Base-by-base conservation (phyloP, 2,888 invertebrate genomes). In the Brachylomia viminalis region DNA sequence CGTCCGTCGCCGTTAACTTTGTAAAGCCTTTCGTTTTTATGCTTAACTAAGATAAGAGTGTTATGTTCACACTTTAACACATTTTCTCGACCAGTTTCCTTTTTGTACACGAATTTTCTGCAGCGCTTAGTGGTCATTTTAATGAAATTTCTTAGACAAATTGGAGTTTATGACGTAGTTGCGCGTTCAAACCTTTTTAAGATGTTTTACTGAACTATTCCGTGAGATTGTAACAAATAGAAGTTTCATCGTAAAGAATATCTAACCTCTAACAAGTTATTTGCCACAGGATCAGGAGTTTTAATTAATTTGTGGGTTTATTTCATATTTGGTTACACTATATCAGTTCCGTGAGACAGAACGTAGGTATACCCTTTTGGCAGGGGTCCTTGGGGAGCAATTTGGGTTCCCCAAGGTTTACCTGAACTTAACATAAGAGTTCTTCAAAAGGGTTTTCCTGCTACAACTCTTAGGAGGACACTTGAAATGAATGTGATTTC, bases 1-100 rank as follows among this genome's bases (percentile, higher is more conserved):
- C 83, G 75, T 67, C 56, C 56, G 75, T 20, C 58, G 56, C 68
- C 56, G 62, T 75, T 64, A 72, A 84, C 66, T 87, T 88, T 82
- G 73, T 75, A 80, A 87, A 87, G 78, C 81, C 80, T 87, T 85
- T 83, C 80, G 74, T 85, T 88, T 84, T 83, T 70, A 81, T 79
- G 65, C 65, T 77, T 75, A 77, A 83, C 77, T 81, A 64, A 88
- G 84, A 86, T 87, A 87, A 84, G 81, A 77, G 68, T 54, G 52
- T 68, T 72, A 68, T 70, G 77, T 79, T 38, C 52, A 85, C 72
- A 78, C 58, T 80, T 79, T 70, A 72, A 79, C 66, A 80, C 72
- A 75, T 83, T 77, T 73, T 58, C 66, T 62, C 75, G 73, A 64
- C 42, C 78, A 77, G 75, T 64, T 72, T 80, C 38, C 52, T 66